Evolutionary conservation across 30 jellyfish, hydroid and myxozoan genomes (phyloP).

Genomic region (Turritopsis rubra): DNA sequence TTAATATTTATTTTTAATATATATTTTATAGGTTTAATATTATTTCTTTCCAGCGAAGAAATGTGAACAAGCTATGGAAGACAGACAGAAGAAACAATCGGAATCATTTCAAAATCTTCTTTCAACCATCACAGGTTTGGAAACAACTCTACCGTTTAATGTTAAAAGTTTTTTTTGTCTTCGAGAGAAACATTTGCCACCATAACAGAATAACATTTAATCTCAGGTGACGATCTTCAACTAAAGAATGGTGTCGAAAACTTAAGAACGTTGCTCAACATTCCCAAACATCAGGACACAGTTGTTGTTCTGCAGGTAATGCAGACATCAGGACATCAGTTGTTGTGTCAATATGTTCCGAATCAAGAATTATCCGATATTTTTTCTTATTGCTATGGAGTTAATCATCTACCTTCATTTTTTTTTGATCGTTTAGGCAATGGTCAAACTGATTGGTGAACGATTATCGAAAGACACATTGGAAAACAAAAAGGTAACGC

Average conservation of each 20-base stretch:
- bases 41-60: background rate
- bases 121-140: background rate
- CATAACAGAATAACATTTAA: too few relatives aligned
- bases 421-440: conserved; percentile 39
- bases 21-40: too few relatives aligned
- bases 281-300: conserved; percentile 71
- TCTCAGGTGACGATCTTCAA: conserved; percentile 57
- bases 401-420: background rate
- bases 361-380: too few relatives aligned
- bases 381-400: background rate
- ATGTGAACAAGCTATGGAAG: background rate
- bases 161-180: too few relatives aligned
- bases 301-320: conserved; percentile 49
- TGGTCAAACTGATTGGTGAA: conserved; percentile 24
- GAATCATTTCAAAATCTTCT: background rate
- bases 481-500: conserved; percentile 14
- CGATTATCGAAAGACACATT: conserved; percentile 21
- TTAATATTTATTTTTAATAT: too few relatives aligned
- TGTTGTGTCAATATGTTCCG: background rate
- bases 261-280: conserved; percentile 43
- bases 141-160: background rate
- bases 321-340: background rate
- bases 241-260: conserved; percentile 65
- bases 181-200: too few relatives aligned
- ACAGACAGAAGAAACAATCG: background rate